Evolutionary conservation across 2,888 invertebrate genomes (phyloP), one percentile per base, ranked within the genome.

Genomic region (Xylota segnis): DNA sequence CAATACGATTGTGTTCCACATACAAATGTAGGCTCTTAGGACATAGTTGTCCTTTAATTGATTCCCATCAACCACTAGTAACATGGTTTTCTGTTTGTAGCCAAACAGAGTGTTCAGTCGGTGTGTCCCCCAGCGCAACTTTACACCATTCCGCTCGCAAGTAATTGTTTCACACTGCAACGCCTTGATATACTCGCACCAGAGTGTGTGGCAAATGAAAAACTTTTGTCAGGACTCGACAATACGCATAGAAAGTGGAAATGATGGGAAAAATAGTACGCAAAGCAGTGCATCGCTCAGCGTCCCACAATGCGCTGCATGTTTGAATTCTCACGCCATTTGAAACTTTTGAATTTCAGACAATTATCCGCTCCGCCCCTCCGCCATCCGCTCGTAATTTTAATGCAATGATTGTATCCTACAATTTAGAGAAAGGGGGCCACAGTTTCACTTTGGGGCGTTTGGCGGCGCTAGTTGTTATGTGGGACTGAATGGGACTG

Each of bases 361-460:
- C 70, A 71, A 82, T 82, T 70, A 65, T 16, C 45, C n/a, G 10
- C 16, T 32, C 50, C 59, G 12, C 50, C 27, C 47, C 10, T 34
- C 37, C n/a, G 61, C 79, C 74, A 63, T 37, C 75, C 65, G 16
- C 75, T 75, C 16, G 76, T 81, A 81, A 84, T 84, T 81, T 84
- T 84, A 86, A 82, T 86, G 86, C 86, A 72, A 72, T 82, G 66
- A 86, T 86, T 86, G 52, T 82, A 82, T 82, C 71, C 71, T 72
- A 72, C 82, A 82, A 76, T 86, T 86, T 86, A 86, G 86, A 86
- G 86, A 82, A 86, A 86, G 81, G 71, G 71, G 75, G 72, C 83
- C 72, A 78, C 78, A 78, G 78, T 83, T 78, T 78, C 83, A 72
- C 83, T 83, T 77, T 59, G 59, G 81, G 37, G 27, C 16, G 58